Base-by-base conservation (phyloP, 1,140 invertebrate species). In the Aphis craccivora region DNA sequence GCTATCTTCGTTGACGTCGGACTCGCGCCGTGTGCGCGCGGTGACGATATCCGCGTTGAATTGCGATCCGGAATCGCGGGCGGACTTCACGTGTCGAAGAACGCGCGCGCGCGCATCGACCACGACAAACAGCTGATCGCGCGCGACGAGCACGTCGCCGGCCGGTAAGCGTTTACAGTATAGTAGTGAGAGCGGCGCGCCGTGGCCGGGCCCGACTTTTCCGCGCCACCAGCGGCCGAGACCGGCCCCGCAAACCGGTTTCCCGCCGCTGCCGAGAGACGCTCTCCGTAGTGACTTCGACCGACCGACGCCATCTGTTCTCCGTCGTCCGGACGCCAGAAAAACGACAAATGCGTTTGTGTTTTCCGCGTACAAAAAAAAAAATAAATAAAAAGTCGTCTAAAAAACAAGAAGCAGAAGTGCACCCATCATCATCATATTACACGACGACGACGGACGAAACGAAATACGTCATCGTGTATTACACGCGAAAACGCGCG, bases 301-400 rank as follows among this genome's bases (percentile, higher is more conserved):
- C 11, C 60, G 30, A n/a, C 88, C n/a, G 87, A 88, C 45, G 86
- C 87, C 86, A 88, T 88, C 86, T 88, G 86, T 88, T 88, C 86
- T 45, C 45, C 20, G 51, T 22, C 88, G 35, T 43, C 8, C 83
- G 83, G 37, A 37, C 35, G 22, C 76, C 76, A 37, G 60, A 76
- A 76, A 76, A n/a, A 76, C n/a, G 60, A 18, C 60, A 76, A 76
- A n/a, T 76, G n/a, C 30, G 30, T 35, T 67, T n/a, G 60, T n/a
- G 60, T 76, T 76, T 76, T 76, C 60, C 60, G 60, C 60, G 30
- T n/a, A 76, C n/a, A n/a, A n/a, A 4, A 18, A 76, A 67, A 60
- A 48, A 48, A 51, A 51, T n/a, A n/a, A n/a, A n/a, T n/a, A 51
- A 51, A 51, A 51, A 51, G 2, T 51, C 48, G 18, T 76, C 30